Evolutionary conservation across 1,140 invertebrate genomes (phyloP), one percentile per base, ranked within the genome.

Genomic region (Tribolium castaneum): DNA sequence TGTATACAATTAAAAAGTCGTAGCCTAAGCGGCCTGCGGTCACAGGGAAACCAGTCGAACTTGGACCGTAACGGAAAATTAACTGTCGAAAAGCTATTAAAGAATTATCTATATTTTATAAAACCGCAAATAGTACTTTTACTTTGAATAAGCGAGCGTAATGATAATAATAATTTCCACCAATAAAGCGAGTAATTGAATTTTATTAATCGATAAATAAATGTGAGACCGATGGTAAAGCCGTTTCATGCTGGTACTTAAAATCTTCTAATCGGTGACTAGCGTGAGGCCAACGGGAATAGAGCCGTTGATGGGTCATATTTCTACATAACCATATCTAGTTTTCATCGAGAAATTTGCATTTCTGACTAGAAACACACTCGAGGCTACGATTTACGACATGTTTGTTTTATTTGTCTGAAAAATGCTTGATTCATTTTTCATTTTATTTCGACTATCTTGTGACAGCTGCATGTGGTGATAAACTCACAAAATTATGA

Each of bases 1-100:
- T 52, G 13, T 72, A 72, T 73, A 73, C 71, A 73, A 73, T 73
- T 73, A 73, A 73, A 73, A 73, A 73, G 52, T 73, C 49, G 19
- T 73, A 54, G 45, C 45, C 16, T 72, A n/a, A 52, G 52, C 30
- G 49, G 71, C 71, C 71, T 73, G 71, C 71, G 71, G 71, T 73
- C 71, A 35, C 49, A 73, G 49, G 71, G 71, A 73, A 73, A 73
- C 71, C 71, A 52, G 13, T 66, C 59, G n/a, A 66, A 35, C 59
- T 35, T 73, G 19, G 52, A 52, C 71, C 71, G 22, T 73, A 73
- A 73, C 52, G 52, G 71, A 73, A 73, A 73, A 73, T 73, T 73
- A 73, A 52, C 71, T 73, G 71, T 73, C 71, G 49, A 73, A 73
- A 73, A 52, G 71, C 71, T 54, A 54, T 73, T 72, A 72, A 51